These are phyloP conservation scores for Pachycephala philippinensis DNA, from an alignment of 2,113 vertebrate genomes.

Conservation along the genomic window DNA sequence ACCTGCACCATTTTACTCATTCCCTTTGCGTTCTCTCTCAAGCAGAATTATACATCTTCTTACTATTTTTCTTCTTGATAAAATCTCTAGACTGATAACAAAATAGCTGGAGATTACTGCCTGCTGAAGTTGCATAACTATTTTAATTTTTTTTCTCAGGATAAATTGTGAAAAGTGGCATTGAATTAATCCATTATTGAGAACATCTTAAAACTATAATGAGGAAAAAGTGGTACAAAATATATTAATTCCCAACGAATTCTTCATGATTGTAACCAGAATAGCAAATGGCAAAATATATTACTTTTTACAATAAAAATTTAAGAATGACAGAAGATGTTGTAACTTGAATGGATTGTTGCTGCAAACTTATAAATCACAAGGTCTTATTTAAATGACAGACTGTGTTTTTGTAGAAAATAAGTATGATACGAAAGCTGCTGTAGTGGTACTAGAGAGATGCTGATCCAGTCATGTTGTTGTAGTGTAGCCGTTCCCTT, in stretches of 20 bases:
- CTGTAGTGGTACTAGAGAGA: neutral
- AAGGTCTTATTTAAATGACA: neutral
- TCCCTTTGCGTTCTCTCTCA: neutral
- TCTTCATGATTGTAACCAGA: constrained; percentile 67
- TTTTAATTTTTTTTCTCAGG: constrained; percentile 55
- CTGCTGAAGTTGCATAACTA: constrained; percentile 32
- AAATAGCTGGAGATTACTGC: neutral
- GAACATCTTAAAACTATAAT: constrained; percentile 69
- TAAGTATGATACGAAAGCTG: neutral
- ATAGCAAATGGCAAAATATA: constrained; percentile 69
- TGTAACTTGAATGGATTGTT: constrained; percentile 57
- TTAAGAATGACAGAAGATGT: constrained; percentile 59
- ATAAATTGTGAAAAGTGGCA: constrained; percentile 62
- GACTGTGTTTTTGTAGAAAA: neutral
- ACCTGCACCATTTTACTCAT: neutral
- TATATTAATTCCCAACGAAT: constrained; percentile 68
- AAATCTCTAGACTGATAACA: neutral
- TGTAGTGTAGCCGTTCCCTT: neutral
- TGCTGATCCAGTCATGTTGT: neutral
- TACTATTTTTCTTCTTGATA: constrained; percentile 26
- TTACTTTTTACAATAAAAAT: constrained; percentile 73
- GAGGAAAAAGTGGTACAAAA: constrained; percentile 70
- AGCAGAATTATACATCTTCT: neutral
- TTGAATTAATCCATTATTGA: constrained; percentile 70
- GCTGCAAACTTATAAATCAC: neutral